phyloP scores from a whole-genome alignment of 1,140 invertebrate species.

The Drosophila sucinea region DNA sequence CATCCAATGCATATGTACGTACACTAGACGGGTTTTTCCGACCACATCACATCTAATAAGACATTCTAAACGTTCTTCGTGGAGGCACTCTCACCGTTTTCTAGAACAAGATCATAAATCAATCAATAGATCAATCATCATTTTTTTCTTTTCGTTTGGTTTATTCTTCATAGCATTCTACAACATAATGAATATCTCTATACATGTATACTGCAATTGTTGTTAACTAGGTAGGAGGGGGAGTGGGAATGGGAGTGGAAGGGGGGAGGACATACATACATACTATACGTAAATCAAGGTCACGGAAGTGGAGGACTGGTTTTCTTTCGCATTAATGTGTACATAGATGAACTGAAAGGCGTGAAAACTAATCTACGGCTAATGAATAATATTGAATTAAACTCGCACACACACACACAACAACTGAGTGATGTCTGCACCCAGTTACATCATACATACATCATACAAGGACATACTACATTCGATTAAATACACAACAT shows the following conservation, averaged over 20 bases:
- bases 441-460: constrained; percentile 1
- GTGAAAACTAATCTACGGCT: neutral
- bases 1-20: neutral
- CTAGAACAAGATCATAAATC: too few species aligned
- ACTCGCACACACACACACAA: neutral
- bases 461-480: neutral
- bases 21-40: neutral
- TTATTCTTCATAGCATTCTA: too few species aligned
- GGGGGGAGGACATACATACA: neutral
- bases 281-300: neutral
- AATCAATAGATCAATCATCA: too few species aligned
- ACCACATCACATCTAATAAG: too few species aligned
- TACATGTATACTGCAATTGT: too few species aligned
- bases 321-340: neutral
- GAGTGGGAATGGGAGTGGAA: too few species aligned
- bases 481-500: neutral
- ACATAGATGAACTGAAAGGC: neutral
- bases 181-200: too few species aligned
- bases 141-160: neutral
- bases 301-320: neutral
- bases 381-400: neutral
- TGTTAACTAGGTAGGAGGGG: neutral
- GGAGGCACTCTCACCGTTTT: too few species aligned
- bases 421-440: neutral
- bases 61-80: too few species aligned